A percentile compares a stretch with the other conserved stretches of the same genome.
Conservation (phyloP, 35 echinoderm and acorn worm genomes). For the Nesometra sesokonis region DNA sequence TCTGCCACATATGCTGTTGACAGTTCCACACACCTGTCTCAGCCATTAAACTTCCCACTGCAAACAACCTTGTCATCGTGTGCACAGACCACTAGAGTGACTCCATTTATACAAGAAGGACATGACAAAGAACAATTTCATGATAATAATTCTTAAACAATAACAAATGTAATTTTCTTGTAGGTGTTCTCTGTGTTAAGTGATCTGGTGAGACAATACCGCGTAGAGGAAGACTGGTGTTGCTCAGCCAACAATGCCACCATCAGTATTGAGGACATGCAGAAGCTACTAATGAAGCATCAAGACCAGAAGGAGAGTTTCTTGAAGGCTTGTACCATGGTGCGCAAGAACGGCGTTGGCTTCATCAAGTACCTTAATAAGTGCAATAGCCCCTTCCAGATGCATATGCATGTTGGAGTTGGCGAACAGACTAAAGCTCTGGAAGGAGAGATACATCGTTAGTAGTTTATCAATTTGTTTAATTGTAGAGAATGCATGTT, state of each 20-base stretch:
- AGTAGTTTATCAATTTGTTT: background rate
- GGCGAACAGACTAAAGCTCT: background rate
- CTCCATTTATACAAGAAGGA: too few species aligned
- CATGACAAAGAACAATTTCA: too few species aligned
- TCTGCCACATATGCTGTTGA: too few species aligned
- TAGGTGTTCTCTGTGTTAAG: constrained; percentile 93
- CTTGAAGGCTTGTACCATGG: constrained; percentile 92
- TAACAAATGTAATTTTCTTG: background rate
- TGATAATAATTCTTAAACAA: too few species aligned
- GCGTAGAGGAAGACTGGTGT: constrained; percentile 82
- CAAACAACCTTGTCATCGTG: too few species aligned
- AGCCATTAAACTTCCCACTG: too few species aligned
- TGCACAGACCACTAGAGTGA: too few species aligned
- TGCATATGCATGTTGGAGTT: background rate
- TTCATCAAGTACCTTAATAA: constrained; percentile 97
- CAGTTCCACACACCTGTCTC: too few species aligned
- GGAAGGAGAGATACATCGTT: background rate
- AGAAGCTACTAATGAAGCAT: constrained; percentile 66
- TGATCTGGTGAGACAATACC: constrained; percentile 78
- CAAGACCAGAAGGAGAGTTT: constrained; percentile 97
- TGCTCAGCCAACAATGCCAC: constrained; percentile 29
- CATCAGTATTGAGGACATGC: constrained; percentile 63
- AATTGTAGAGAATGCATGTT: too few species aligned
- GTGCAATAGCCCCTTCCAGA: constrained; percentile 47
- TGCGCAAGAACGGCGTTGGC: constrained; percentile 67